phyloP scores from a whole-genome alignment of 2,888 invertebrate genomes.

The Onchidella celtica region DNA sequence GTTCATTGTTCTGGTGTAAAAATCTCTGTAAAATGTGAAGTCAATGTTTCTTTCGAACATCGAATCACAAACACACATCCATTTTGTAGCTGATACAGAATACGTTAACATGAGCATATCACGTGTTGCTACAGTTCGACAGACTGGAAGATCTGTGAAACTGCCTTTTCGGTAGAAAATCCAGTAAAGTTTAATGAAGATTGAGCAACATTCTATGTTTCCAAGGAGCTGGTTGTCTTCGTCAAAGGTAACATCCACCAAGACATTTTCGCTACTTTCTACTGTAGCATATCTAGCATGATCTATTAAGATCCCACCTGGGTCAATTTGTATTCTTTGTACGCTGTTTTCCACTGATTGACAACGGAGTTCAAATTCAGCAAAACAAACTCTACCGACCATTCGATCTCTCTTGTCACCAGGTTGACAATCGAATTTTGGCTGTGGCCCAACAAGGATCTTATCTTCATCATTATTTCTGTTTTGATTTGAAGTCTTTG shows the following conservation, averaged over 20 bases:
- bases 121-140: background rate
- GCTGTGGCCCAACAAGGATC: no score
- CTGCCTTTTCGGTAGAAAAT: background rate
- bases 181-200: slow-evolving; percentile 22
- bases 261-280: background rate
- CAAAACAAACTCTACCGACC: background rate
- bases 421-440: no score
- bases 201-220: background rate
- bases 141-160: background rate
- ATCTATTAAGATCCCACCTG: slow-evolving; percentile 10
- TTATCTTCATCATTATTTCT: no score
- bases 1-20: background rate
- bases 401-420: no score
- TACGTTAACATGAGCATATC: background rate
- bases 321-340: background rate
- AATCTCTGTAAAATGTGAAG: slow-evolving; percentile 6
- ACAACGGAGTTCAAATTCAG: background rate
- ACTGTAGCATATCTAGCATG: background rate
- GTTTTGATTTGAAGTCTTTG: no score
- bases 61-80: background rate
- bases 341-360: no score
- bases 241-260: slow-evolving; percentile 5
- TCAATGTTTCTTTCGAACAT: background rate
- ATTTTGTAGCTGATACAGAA: background rate
- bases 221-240: background rate